phyloP scores from a whole-genome alignment of 2,113 vertebrate species.

The Amia ocellicauda region DNA sequence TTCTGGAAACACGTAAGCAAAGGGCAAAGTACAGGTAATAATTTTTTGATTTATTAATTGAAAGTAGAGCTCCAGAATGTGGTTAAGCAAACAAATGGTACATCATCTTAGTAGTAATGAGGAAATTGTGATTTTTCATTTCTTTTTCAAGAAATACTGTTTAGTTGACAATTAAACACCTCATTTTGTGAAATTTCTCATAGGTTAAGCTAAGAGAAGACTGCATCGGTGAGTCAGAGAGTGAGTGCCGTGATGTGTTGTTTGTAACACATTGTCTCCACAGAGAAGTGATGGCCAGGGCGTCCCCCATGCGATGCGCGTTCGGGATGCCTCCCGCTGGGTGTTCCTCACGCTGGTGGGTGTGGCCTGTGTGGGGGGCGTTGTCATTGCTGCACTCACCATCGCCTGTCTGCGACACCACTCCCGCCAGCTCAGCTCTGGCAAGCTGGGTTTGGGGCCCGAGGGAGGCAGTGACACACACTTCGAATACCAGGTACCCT shows the following conservation, averaged over 20 bases:
- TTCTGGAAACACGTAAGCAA: too few species aligned
- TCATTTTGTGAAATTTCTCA: too few species aligned
- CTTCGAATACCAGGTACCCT: slow-evolving; percentile 88
- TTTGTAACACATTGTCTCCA: slow-evolving; percentile 1
- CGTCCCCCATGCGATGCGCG: slow-evolving; percentile 64
- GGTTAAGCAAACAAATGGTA: too few species aligned
- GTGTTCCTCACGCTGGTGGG: slow-evolving; percentile 82
- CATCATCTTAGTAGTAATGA: too few species aligned
- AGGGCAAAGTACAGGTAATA: too few species aligned
- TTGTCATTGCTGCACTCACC: slow-evolving; percentile 72
- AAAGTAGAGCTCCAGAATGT: too few species aligned
- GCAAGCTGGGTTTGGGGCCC: slow-evolving; percentile 83
- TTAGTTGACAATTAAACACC: too few species aligned
- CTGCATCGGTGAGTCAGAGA: too few species aligned
- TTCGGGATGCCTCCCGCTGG: slow-evolving; percentile 71
- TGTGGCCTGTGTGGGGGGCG: slow-evolving; percentile 79
- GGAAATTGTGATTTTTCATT: too few species aligned
- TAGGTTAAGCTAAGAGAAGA: too few species aligned
- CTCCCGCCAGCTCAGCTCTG: slow-evolving; percentile 77
- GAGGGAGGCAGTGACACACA: slow-evolving; percentile 91
- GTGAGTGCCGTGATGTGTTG: slow-evolving; percentile 8
- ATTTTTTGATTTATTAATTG: too few species aligned
- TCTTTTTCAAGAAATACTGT: too few species aligned
- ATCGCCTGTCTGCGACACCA: slow-evolving; percentile 83
- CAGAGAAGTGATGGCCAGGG: slow-evolving; percentile 72